Base-by-base conservation (phyloP, 2,888 invertebrate genomes). In the Chromoteleia sp. region DNA sequence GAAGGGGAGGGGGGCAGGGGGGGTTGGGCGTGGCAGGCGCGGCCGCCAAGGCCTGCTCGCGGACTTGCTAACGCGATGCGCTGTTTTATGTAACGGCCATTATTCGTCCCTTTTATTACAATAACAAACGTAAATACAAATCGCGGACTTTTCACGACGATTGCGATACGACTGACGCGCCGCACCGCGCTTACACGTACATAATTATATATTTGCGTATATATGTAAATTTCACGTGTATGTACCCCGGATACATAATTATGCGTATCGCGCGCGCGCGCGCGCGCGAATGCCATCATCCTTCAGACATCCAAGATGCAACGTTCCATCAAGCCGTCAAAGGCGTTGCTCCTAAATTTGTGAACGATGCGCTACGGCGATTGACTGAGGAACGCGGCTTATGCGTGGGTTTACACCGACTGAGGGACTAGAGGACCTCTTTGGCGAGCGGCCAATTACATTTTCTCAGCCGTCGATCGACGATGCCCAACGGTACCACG, bases 341-440 rank as follows among this genome's bases (percentile, higher is more conserved):
- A 39, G 21, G 10, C 15, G 29, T 41, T 43, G 43, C 33, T 68
- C 17, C 17, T 29, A 33, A 33, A 58, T 70, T 50, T 50, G 21
- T 30, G 25, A 71, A 70, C 33, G 43, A 56, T 41, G 21, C 45
- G 14, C 12, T 21, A 0, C 1, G 25, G 43, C 45, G 45, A 61
- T 36, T 63, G 63, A 36, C 48, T 68, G 30, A 12, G 29, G 3
- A 43, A 52, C 36, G 45, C 10, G 21, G 4, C 10, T 21, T 45
- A 21, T 21, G n/a, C 19, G 45, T 50, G 50, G 50, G 30, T 85
- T 79, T 84, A 83, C 83, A 85, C 85, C 84, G 86, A 86, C 83
- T 63, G 83, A 87, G 86, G 87, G 90, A 90, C 90, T 90, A 89
- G 91, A 91, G 89, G 88, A 88, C 88, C 89, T 90, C 90, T 91